phyloP scores from a whole-genome alignment of 2,797 vertebrate species.

The Columba guinea region DNA sequence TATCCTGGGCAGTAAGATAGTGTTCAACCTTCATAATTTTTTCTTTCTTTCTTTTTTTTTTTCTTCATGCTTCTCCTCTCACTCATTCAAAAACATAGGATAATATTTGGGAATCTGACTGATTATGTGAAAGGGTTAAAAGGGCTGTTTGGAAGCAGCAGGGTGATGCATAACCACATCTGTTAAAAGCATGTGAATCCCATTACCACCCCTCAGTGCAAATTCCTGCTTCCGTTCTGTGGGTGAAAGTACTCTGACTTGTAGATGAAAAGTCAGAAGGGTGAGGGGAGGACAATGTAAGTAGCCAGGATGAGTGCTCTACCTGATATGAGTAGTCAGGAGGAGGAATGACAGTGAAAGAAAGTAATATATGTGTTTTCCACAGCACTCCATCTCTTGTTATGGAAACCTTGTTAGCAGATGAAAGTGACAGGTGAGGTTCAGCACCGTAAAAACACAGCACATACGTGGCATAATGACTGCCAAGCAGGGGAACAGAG shows the following conservation, averaged over 20 bases:
- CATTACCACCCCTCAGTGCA: neutral
- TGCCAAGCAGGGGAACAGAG: neutral
- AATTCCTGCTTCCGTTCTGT: neutral
- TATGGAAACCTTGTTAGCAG: slow-evolving; percentile 50
- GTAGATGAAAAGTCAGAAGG: neutral
- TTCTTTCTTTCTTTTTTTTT: neutral
- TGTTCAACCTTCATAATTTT: neutral
- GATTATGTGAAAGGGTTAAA: neutral
- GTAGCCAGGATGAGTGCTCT: neutral
- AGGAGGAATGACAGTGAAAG: slow-evolving; percentile 12
- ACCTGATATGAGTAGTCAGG: neutral
- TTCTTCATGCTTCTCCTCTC: neutral
- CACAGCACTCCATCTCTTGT: neutral
- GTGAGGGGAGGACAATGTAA: neutral
- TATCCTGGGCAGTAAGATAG: neutral
- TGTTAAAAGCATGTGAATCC: neutral
- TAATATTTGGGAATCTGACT: neutral
- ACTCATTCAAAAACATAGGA: neutral
- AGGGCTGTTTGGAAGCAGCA: neutral
- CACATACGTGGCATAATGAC: neutral
- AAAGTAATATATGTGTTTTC: neutral
- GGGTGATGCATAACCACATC: neutral
- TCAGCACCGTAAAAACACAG: neutral
- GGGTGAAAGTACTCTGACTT: neutral
- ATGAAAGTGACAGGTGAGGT: slow-evolving; percentile 56